Percentiles rank a stretch among this genome's conserved stretches.
Evolutionary conservation across 2,113 vertebrate species (phyloP).

Genomic region (Polypterus bichir): DNA sequence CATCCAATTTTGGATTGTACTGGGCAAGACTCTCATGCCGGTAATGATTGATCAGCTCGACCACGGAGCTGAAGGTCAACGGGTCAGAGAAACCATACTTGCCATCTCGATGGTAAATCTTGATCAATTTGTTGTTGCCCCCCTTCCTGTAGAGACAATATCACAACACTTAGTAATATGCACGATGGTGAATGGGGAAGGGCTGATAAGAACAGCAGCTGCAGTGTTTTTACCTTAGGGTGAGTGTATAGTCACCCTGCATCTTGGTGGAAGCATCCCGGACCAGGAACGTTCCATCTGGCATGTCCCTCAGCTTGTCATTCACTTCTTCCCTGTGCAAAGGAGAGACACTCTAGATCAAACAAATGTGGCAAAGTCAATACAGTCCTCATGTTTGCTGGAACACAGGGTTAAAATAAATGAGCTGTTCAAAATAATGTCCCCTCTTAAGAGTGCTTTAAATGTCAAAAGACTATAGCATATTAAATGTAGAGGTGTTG

Average conservation of each 20-base stretch:
- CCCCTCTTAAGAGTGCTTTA: no score
- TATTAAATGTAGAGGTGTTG: no score
- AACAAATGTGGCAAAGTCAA: no score
- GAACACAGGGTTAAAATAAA: no score
- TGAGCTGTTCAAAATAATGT: no score
- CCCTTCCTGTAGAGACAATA: conserved; percentile 68
- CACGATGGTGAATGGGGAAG: no score
- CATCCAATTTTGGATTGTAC: conserved; percentile 86
- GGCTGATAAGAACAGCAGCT: neutral
- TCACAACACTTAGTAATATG: no score
- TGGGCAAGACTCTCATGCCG: conserved; percentile 84
- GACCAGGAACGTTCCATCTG: conserved; percentile 88
- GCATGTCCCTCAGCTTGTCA: conserved; percentile 78
- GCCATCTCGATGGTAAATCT: conserved; percentile 84
- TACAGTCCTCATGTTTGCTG: no score
- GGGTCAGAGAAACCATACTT: conserved; percentile 93
- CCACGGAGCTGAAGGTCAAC: conserved; percentile 80
- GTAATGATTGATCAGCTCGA: conserved; percentile 90
- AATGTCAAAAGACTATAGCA: no score
- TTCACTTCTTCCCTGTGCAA: conserved; percentile 81
- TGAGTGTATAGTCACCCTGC: conserved; percentile 87
- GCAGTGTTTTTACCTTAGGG: conserved; percentile 57
- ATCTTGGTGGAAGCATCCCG: conserved; percentile 87
- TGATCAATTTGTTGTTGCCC: conserved; percentile 88
- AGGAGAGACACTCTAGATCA: conserved; percentile 12